Evolutionary conservation across 2,888 invertebrate species (phyloP), one percentile per base, ranked within the genome.

Genomic region (Perithous albicinctus): DNA sequence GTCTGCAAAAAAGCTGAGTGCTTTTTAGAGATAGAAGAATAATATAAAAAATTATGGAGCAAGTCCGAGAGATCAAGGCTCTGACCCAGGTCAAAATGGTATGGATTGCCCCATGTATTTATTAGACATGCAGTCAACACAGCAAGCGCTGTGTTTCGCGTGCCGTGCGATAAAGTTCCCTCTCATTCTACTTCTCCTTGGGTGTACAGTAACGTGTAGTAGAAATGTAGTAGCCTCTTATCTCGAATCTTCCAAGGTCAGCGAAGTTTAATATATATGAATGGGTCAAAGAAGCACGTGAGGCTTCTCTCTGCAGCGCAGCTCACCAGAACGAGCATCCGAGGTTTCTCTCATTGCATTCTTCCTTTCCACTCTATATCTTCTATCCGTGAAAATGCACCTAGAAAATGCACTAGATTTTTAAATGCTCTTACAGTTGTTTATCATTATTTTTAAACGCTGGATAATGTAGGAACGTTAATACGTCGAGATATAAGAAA

Each of bases 231-330:
- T 59, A 77, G 26, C 66, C 77, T 77, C 70, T 84, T 82, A 84
- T 84, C 84, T 66, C 61, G 70, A 76, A 82, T 82, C 77, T 82
- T n/a, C 51, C 84, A 84, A 84, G 84, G 84, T 82, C 82, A 79
- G 61, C 63, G 54, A 32, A 51, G 75, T 72, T 73, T 66, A 72
- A 73, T 61, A 78, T 76, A 51, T 70, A 72, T 78, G 82, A 78
- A 82, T 82, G 78, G 78, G 75, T 82, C 69, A 78, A 64, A 59
- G 15, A 59, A 75, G 69, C 78, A 74, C 82, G 82, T 75, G 82
- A 82, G 75, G 18, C 43, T 29, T 38, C 15, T 32, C 1, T 3
- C 35, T 59, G 59, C 32, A 10, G 59, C 32, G 15, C 18, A 15
- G 32, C 32, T 59, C 56, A 32, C 32, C n/a, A 18, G 18, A 32